Evolutionary conservation across 1,140 invertebrate genomes (phyloP), one percentile per base, ranked within the genome.

Genomic region (Lasaia peninsularis): DNA sequence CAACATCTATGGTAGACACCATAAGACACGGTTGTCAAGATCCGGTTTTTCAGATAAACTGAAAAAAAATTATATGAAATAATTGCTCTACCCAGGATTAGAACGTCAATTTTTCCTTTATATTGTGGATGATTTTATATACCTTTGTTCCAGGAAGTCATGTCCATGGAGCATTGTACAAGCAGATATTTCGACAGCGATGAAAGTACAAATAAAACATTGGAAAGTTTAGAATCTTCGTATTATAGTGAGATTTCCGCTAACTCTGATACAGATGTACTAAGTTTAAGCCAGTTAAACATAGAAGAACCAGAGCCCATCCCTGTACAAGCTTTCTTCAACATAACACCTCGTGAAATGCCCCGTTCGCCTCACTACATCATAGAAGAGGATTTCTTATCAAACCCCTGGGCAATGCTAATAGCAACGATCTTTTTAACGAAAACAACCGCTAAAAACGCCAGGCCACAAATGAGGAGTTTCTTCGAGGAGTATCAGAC

Each of bases 341-440:
- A 90, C 58, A 75, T 90, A 14, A 80, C 84, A 1, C 84, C 86
- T 4, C 77, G 89, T 55, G 11, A 40, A 8, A 82, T 89, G 65
- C 90, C 90, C 5, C 60, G 71, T 20, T 91, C 91, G 2, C 91
- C 91, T 0, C 90, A 91, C 60, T 82, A 88, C 44, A 69, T 92
- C 0, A 78, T 92, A 11, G 90, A 92, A 73, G 91, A 92, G 72
- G 80, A 86, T 44, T 88, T 91, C 18, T 82, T 78, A 16, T 58
- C 73, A 4, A 90, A 91, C 63, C 91, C 91, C 49, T 91, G 91
- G 91, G 85, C 86, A 2, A 76, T 91, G 71, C 71, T 91, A 53
- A 80, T 91, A 56, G 90, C 89, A 59, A 91, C 90, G 1, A 91
- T 91, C 32, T 91, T 91, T 62, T 62, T 91, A 18, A 91, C 88